Evolutionary conservation across 2,113 vertebrate species (phyloP).

Genomic region (Spea multiplicata): DNA sequence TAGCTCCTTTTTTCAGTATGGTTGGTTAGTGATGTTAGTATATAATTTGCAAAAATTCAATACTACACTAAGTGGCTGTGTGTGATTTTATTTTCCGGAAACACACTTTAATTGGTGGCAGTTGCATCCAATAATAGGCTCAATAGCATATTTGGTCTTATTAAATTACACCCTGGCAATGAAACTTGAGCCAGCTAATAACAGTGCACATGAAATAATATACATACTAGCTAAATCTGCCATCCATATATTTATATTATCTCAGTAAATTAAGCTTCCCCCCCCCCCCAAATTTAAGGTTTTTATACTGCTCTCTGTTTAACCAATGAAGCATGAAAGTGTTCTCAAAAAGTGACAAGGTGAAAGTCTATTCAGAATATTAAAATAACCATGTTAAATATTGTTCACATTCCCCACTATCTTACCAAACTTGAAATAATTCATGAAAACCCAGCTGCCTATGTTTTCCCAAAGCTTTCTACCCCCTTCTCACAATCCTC

Average conservation of each 20-base stretch:
- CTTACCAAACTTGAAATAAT: no score
- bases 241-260: background rate
- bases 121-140: slow-evolving; percentile 20
- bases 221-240: background rate
- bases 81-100: slow-evolving; percentile 22
- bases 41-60: slow-evolving; percentile 23
- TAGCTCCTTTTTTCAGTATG: background rate
- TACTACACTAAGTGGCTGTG: slow-evolving; percentile 12
- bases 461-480: no score
- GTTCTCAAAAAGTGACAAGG: no score
- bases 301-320: no score
- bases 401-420: no score
- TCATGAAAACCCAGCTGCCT: no score
- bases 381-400: no score
- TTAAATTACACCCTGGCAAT: slow-evolving; percentile 24
- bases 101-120: slow-evolving; percentile 25
- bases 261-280: no score
- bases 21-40: slow-evolving; percentile 19
- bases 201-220: slow-evolving; percentile 8
- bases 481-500: no score
- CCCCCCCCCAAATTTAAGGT: no score
- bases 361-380: no score
- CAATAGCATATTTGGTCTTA: background rate
- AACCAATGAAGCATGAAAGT: no score
- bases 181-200: slow-evolving; percentile 33